Percentiles rank a stretch among this genome's conserved stretches.
Evolutionary conservation across 1,140 invertebrate genomes (phyloP).

Genomic region (Drosophila parvula): DNA sequence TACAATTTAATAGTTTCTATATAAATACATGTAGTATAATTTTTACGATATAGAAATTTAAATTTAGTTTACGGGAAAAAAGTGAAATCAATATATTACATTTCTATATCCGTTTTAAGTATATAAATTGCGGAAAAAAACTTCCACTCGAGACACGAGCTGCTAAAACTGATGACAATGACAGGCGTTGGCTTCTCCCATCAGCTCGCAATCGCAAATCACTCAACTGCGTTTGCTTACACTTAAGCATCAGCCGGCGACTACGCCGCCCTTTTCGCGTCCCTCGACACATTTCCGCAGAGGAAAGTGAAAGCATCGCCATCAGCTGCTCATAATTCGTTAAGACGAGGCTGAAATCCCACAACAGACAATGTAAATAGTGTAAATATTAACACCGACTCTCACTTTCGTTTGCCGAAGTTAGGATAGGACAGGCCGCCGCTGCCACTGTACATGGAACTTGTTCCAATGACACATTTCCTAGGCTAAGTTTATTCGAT

Average conservation of each 20-base stretch:
- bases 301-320: slow-evolving; percentile 72
- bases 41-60: too few species aligned
- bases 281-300: slow-evolving; percentile 55
- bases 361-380: slow-evolving; percentile 57
- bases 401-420: slow-evolving; percentile 10
- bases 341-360: slow-evolving; percentile 28
- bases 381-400: slow-evolving; percentile 50
- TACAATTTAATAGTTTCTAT: too few species aligned
- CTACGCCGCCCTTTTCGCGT: slow-evolving; percentile 14
- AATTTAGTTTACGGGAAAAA: not conserved
- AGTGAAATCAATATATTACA: not conserved
- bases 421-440: not conserved
- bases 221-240: slow-evolving; percentile 43
- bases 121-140: not conserved
- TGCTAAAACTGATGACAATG: slow-evolving; percentile 20
- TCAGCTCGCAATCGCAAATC: slow-evolving; percentile 40
- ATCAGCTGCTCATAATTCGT: slow-evolving; percentile 55
- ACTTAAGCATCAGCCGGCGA: slow-evolving; percentile 16
- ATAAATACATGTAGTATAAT: too few species aligned
- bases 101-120: not conserved
- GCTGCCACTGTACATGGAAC: not conserved
- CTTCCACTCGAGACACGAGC: not conserved
- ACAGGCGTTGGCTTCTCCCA: slow-evolving; percentile 42
- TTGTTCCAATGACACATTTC: slow-evolving; percentile 45
- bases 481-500: slow-evolving; percentile 35